Base-by-base conservation (phyloP, 53 echinoderm and acorn worm genomes). In the Luidia sarsii region DNA sequence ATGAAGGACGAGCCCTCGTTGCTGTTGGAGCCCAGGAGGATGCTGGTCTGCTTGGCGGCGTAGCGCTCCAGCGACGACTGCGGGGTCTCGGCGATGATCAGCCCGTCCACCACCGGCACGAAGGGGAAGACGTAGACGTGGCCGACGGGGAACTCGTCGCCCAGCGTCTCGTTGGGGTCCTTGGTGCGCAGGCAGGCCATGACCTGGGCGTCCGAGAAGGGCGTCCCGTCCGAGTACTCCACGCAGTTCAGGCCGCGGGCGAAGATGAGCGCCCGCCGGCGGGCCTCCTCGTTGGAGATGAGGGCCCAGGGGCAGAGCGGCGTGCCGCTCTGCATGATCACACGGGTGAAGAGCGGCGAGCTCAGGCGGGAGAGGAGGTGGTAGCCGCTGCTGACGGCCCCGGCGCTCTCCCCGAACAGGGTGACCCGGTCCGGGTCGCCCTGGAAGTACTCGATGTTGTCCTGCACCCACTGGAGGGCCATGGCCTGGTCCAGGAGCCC, bases 1-100 rank as follows among this genome's bases (percentile, higher is more conserved):
- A 99, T 91, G 69, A 94, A 99, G 73, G 89, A 99, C 1, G 84
- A 83, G 3, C 89, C 99, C 66, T 99, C 99, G 70, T 99, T 94
- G 28, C 60, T 80, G 68, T 99, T 99, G 45, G 80, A 83, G 24
- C 99, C 99, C 3, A 89, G 62, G 67, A 99, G 74, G 60, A 99
- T 85, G 27, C 89, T 87, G 9, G 91, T 89, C 3, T 64, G 36
- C 60, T 99, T 94, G 57, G 81, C 52, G 0, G 79, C 49, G 14
- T 81, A 80, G 67, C 87, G 83, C 61, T 65, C 70, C 53, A 91
- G 74, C 2, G 91, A 56, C 7, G 87, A 63, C 36, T 62, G 25
- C 28, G 99, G 99, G 7, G 87, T 80, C 79, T 99, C 99, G 0
- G 71, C 79, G 33, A 99, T 57, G 72, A 99, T 91, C 1, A 67